These are phyloP conservation scores for Pedicia rivosa DNA, from an alignment of 2,888 invertebrate genomes.

Conservation along the genomic window DNA sequence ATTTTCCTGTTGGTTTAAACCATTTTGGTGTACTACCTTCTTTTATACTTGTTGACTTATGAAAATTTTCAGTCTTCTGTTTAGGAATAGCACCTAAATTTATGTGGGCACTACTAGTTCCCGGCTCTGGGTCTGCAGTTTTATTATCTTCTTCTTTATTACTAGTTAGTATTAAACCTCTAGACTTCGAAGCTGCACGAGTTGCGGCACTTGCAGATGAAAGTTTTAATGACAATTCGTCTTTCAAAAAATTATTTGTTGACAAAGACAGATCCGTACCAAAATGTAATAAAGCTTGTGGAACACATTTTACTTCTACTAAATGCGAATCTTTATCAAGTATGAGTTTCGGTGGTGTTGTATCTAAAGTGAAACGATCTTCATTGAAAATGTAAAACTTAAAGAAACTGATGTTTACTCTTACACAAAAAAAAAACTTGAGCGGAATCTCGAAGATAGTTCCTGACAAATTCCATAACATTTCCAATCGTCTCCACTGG, in stretches of 20 bases:
- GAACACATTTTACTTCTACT: conserved; percentile 58
- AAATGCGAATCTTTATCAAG: conserved; percentile 45
- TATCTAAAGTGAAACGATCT: conserved; percentile 49
- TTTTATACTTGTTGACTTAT: neutral
- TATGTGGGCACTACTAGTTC: neutral
- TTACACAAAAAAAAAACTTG: conserved; percentile 66
- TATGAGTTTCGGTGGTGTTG: conserved; percentile 64
- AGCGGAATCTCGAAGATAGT: conserved; percentile 46
- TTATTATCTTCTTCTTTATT: neutral
- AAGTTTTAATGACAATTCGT: conserved; percentile 41
- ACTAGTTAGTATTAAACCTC: neutral
- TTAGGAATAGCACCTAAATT: conserved; percentile 1
- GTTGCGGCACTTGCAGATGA: conserved; percentile 51
- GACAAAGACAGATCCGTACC: conserved; percentile 32
- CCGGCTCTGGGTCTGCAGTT: neutral
- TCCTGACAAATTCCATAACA: conserved; percentile 57
- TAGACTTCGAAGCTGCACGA: conserved; percentile 44
- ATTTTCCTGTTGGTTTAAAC: neutral
- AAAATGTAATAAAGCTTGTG: conserved; percentile 62
- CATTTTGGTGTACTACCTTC: conserved; percentile 1
- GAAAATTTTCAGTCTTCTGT: neutral
- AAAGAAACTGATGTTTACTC: conserved; percentile 22
- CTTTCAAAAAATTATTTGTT: conserved; percentile 36
- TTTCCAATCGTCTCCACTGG: conserved; percentile 56
- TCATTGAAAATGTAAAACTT: too few relatives aligned